Evolutionary conservation across 2,888 invertebrate species (phyloP).

Genomic region (Perizoma affinitatum): DNA sequence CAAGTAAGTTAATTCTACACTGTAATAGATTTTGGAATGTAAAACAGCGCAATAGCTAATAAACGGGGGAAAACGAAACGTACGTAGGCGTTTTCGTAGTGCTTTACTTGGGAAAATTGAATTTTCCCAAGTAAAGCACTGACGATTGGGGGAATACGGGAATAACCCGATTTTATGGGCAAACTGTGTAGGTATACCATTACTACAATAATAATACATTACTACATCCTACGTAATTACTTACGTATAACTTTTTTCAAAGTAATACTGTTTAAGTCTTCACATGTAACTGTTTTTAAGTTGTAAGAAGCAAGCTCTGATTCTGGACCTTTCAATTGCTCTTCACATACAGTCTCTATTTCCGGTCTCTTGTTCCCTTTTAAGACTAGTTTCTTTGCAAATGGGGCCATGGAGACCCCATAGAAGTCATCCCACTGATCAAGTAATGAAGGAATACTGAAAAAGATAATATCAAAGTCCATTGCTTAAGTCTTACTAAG

Average conservation of each 20-base stretch:
- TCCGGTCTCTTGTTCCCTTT: slow-evolving; percentile 87
- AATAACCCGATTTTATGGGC: no score
- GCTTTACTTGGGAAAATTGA: no score
- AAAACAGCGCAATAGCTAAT: no score
- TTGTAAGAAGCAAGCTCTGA: slow-evolving; percentile 80
- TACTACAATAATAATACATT: neutral
- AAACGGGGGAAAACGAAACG: no score
- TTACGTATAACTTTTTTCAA: slow-evolving; percentile 85
- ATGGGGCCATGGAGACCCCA: slow-evolving; percentile 90
- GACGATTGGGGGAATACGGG: no score
- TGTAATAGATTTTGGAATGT: no score
- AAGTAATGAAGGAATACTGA: slow-evolving; percentile 86
- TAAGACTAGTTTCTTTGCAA: slow-evolving; percentile 85
- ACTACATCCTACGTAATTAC: slow-evolving; percentile 19
- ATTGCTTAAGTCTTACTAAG: no score
- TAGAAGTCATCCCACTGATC: slow-evolving; percentile 91
- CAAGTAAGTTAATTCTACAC: no score
- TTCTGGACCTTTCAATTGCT: slow-evolving; percentile 86
- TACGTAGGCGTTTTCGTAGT: no score
- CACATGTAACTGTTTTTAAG: slow-evolving; percentile 83
- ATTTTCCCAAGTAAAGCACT: no score
- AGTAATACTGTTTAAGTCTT: slow-evolving; percentile 85
- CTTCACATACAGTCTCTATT: slow-evolving; percentile 80
- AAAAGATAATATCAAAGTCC: slow-evolving; percentile 17
- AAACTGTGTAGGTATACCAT: no score